Evolutionary conservation across 1,140 invertebrate species (phyloP).

Genomic region (Trachymyrmex cornetzi): DNA sequence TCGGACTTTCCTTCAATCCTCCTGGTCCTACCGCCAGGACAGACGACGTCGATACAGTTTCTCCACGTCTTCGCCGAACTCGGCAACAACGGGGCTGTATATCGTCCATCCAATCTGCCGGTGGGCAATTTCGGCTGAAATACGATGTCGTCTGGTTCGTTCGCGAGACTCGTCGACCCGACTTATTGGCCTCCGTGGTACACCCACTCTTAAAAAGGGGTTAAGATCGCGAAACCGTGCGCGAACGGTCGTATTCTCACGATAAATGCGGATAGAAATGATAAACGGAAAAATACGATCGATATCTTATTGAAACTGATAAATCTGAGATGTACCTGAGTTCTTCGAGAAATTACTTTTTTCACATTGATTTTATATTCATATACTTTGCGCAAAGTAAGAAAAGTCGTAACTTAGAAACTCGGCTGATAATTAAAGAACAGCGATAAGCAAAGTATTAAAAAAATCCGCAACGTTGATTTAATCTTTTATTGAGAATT

Average conservation of each 20-base stretch:
- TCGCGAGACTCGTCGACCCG: constrained; percentile 78
- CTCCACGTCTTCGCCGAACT: constrained; percentile 78
- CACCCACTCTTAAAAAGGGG: constrained; percentile 81
- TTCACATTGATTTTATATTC: neutral
- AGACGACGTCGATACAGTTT: constrained; percentile 68
- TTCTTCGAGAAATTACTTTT: neutral
- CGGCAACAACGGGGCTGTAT: constrained; percentile 82
- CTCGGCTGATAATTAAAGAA: neutral
- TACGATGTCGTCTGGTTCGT: constrained; percentile 86
- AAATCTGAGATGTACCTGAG: neutral
- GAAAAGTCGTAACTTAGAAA: neutral
- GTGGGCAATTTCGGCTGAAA: constrained; percentile 86
- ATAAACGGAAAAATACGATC: constrained; percentile 2
- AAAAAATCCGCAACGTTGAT: neutral
- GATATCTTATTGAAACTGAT: constrained; percentile 3
- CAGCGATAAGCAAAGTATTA: neutral
- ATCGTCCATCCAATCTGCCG: constrained; percentile 87
- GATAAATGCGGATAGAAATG: constrained; percentile 15
- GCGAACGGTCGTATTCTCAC: constrained; percentile 18
- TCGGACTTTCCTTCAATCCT: constrained; percentile 71
- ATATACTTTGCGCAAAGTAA: neutral
- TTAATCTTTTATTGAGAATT: neutral
- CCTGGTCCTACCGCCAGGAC: constrained; percentile 29
- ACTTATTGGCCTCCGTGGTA: constrained; percentile 78
- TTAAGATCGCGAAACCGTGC: constrained; percentile 79